Evolutionary conservation across 2,888 invertebrate genomes (phyloP).

Genomic region (Aethes cnicana): DNA sequence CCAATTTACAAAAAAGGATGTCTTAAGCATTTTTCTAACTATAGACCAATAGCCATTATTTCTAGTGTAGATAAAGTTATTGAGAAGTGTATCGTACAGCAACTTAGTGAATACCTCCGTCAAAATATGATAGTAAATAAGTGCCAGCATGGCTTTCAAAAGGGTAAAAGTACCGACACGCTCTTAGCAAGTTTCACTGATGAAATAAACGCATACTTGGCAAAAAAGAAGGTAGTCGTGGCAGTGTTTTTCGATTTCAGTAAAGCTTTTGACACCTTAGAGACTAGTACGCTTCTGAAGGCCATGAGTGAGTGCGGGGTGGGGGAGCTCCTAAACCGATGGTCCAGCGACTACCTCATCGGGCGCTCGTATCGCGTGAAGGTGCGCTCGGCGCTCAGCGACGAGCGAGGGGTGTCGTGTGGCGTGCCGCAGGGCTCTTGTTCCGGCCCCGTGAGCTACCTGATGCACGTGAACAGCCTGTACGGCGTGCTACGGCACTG

Average conservation of each 20-base stretch:
- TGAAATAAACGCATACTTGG: not conserved
- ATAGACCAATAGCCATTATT: not conserved
- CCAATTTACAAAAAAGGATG: not conserved
- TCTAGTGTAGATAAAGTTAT: not conserved
- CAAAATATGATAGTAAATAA: not conserved
- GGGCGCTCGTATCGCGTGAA: not conserved
- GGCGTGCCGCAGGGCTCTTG: constrained; percentile 19
- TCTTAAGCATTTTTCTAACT: not conserved
- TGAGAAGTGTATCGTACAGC: not conserved
- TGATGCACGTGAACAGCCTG: constrained; percentile 19
- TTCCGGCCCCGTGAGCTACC: constrained; percentile 11
- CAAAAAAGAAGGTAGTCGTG: not conserved
- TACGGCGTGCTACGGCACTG: not conserved
- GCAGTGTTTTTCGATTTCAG: not conserved
- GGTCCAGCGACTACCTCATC: not conserved
- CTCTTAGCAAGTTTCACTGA: not conserved
- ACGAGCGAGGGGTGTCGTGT: not conserved
- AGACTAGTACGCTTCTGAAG: not conserved
- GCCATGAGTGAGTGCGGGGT: constrained; percentile 1
- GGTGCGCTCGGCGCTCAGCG: not conserved
- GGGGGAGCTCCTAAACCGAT: not conserved
- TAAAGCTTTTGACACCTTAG: not conserved
- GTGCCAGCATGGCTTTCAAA: constrained; percentile 2
- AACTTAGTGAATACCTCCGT: not conserved
- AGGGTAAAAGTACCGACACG: too few relatives aligned